Percentiles rank a stretch among this genome's conserved stretches.
Evolutionary conservation across 2,888 invertebrate genomes (phyloP).

Genomic region (Orthosia cruda): DNA sequence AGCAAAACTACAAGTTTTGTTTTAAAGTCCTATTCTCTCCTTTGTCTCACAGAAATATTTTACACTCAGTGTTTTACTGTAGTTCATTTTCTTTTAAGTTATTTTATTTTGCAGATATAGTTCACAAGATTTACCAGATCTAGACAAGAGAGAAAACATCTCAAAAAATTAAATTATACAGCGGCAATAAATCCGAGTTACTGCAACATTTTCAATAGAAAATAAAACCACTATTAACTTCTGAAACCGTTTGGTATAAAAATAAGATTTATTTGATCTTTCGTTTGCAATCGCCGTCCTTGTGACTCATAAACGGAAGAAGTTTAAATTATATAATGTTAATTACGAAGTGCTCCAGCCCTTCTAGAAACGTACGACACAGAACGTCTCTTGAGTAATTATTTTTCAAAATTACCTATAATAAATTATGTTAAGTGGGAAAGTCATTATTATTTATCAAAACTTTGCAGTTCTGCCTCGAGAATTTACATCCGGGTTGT

Average conservation of each 20-base stretch:
- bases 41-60: slow-evolving; percentile 37
- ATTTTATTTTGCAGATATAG: slow-evolving; percentile 14
- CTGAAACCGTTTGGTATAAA: slow-evolving; percentile 26
- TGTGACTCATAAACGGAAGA: slow-evolving; percentile 46
- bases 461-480: slow-evolving; percentile 11
- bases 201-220: slow-evolving; percentile 25
- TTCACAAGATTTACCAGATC: slow-evolving; percentile 20
- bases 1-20: slow-evolving; percentile 13
- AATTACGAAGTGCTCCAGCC: slow-evolving; percentile 59
- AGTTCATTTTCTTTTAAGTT: slow-evolving; percentile 19
- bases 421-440: slow-evolving; percentile 49
- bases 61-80: slow-evolving; percentile 21
- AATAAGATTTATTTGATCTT: slow-evolving; percentile 57
- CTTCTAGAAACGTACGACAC: slow-evolving; percentile 58
- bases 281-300: slow-evolving; percentile 35
- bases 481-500: slow-evolving; percentile 1
- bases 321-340: slow-evolving; percentile 62
- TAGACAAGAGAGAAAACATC: not conserved
- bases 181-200: slow-evolving; percentile 16
- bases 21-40: slow-evolving; percentile 17
- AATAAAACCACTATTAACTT: slow-evolving; percentile 45
- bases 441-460: slow-evolving; percentile 42
- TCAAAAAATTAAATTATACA: slow-evolving; percentile 3
- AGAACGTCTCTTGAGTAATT: slow-evolving; percentile 56
- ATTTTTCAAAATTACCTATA: slow-evolving; percentile 58